Percentiles rank a stretch among this genome's conserved stretches.
phyloP scores from a whole-genome alignment of 2,888 invertebrate species.

The Cheilosia vernalis region DNA sequence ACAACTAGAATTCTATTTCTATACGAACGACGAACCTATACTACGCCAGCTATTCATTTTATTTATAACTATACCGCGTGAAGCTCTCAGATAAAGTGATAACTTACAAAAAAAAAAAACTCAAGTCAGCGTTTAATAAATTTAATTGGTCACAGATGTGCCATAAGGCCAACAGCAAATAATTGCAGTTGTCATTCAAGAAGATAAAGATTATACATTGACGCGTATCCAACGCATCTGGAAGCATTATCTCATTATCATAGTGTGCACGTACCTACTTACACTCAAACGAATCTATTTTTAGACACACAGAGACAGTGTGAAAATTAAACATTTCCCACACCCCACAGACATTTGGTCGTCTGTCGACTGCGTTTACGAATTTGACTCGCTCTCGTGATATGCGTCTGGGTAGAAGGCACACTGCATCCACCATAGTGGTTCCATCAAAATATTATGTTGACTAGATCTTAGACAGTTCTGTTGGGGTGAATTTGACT shows the following conservation, averaged over 20 bases:
- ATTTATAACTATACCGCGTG: no score
- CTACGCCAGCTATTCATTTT: no score
- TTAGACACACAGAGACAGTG: not conserved
- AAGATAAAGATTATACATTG: constrained; percentile 13
- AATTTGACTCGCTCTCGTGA: not conserved
- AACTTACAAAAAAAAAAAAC: no score
- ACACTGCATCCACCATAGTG: not conserved
- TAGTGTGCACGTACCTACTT: not conserved
- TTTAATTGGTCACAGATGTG: constrained; percentile 38
- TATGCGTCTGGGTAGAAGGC: no score
- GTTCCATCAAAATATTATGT: not conserved
- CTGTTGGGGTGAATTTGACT: constrained; percentile 21
- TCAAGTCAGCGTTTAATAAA: not conserved
- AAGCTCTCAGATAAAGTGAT: no score
- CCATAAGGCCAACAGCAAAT: constrained; percentile 18
- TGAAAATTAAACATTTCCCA: constrained; percentile 25
- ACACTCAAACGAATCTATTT: constrained; percentile 7
- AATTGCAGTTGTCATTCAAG: constrained; percentile 37
- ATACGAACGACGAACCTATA: no score
- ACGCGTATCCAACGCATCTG: constrained; percentile 21
- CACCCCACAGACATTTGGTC: constrained; percentile 19
- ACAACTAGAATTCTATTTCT: no score
- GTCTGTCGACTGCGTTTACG: not conserved
- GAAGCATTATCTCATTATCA: constrained; percentile 7
- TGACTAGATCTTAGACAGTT: constrained; percentile 5